Percentiles rank a stretch among this genome's conserved stretches.
Evolutionary conservation across 1,140 invertebrate species (phyloP).

Genomic region (Papilio machaon): DNA sequence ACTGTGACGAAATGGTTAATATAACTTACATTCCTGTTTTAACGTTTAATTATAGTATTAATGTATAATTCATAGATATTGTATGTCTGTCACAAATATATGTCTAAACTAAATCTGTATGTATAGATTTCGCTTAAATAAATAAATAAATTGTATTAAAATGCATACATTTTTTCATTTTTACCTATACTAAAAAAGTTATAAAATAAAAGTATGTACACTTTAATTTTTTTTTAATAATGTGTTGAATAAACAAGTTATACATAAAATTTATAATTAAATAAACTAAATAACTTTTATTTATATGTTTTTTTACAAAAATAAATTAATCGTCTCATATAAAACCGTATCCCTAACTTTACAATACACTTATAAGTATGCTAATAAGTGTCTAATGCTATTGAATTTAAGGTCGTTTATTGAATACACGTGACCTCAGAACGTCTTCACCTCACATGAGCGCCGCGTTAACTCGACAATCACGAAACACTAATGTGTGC

Average conservation of each 20-base stretch:
- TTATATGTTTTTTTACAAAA: no score
- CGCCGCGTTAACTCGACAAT: not conserved
- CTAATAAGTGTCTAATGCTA: not conserved
- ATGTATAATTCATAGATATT: slow-evolving; percentile 36
- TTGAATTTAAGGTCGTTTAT: slow-evolving; percentile 11
- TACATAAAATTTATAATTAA: no score
- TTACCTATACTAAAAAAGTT: not conserved
- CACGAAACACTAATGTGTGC: slow-evolving; percentile 3
- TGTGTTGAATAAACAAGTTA: no score
- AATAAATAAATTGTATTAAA: slow-evolving; percentile 59
- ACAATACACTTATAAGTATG: not conserved
- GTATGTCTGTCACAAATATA: slow-evolving; percentile 46
- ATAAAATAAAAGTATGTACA: not conserved
- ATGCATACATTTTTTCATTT: slow-evolving; percentile 45
- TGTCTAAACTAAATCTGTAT: slow-evolving; percentile 58
- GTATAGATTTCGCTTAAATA: slow-evolving; percentile 64
- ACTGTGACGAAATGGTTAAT: slow-evolving; percentile 2
- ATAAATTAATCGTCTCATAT: no score
- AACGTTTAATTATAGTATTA: slow-evolving; percentile 9
- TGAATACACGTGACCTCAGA: not conserved
- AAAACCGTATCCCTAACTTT: not conserved
- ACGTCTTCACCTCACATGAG: not conserved
- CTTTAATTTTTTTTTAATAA: no score
- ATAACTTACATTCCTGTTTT: slow-evolving; percentile 19
- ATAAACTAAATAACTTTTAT: no score